A percentile compares a stretch with the other conserved stretches of the same genome.
These are phyloP conservation scores for Lutraria lutraria DNA, from an alignment of 2,888 invertebrate species.

Conservation along the genomic window DNA sequence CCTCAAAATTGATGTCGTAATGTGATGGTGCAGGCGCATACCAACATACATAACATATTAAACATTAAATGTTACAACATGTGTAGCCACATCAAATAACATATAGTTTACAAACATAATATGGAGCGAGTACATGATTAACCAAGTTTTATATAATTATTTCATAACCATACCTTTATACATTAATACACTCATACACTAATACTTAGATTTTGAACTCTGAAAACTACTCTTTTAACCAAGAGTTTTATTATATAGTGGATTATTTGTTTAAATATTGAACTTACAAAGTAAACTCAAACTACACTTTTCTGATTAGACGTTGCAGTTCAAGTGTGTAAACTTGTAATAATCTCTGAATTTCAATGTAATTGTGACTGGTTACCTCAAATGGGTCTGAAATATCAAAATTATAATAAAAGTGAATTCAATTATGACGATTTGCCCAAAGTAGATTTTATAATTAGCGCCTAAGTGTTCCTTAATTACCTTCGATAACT, in stretches of 20 bases:
- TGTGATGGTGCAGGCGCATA: too few relatives aligned
- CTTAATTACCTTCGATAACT: not conserved
- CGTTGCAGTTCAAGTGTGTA: not conserved
- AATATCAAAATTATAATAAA: not conserved
- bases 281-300: not conserved
- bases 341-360: not conserved
- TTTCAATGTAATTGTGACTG: not conserved
- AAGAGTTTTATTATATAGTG: not conserved
- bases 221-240: not conserved
- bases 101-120: too few relatives aligned
- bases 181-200: not conserved
- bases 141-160: too few relatives aligned
- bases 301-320: not conserved
- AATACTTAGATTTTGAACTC: not conserved
- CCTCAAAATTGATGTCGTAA: not conserved
- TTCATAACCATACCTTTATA: too few relatives aligned
- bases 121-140: not conserved
- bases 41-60: too few relatives aligned
- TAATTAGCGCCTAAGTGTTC: too few relatives aligned
- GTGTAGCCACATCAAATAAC: not conserved
- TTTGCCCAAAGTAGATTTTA: not conserved
- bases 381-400: not conserved
- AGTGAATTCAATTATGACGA: not conserved
- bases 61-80: not conserved
- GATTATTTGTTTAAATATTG: conserved; percentile 4